Evolutionary conservation across 2,113 vertebrate genomes (phyloP).

Genomic region (Ochotona curzoniae): DNA sequence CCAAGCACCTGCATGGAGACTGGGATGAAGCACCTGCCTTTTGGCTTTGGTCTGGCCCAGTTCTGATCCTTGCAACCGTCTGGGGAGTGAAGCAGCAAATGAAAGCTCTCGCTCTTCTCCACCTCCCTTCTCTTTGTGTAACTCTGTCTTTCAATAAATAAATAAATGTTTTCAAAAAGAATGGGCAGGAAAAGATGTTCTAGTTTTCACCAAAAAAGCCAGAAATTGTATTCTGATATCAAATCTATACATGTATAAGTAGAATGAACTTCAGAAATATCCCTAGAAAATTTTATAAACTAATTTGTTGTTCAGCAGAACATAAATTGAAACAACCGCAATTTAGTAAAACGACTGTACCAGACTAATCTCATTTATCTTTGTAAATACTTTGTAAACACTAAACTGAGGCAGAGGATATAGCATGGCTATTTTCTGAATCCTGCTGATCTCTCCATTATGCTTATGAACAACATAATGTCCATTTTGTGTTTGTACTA

Average conservation of each 20-base stretch:
- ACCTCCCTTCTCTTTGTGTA: too few relatives aligned
- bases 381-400: neutral
- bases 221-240: neutral
- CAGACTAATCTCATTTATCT: neutral
- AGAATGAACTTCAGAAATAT: neutral
- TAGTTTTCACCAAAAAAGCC: neutral
- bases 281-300: slow-evolving; percentile 21
- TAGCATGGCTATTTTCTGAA: neutral
- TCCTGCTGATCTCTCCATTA: neutral
- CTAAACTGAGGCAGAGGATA: neutral
- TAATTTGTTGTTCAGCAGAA: neutral
- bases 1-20: too few relatives aligned
- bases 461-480: slow-evolving; percentile 5
- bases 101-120: too few relatives aligned
- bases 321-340: neutral
- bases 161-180: neutral
- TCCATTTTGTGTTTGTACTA: neutral
- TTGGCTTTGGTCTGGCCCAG: too few relatives aligned
- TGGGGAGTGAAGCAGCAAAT: too few relatives aligned
- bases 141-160: too few relatives aligned
- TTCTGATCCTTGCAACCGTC: too few relatives aligned
- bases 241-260: neutral
- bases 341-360: neutral
- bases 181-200: neutral
- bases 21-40: too few relatives aligned